Base-by-base conservation (phyloP, 2,797 vertebrate species). In the Liasis olivaceus region DNA sequence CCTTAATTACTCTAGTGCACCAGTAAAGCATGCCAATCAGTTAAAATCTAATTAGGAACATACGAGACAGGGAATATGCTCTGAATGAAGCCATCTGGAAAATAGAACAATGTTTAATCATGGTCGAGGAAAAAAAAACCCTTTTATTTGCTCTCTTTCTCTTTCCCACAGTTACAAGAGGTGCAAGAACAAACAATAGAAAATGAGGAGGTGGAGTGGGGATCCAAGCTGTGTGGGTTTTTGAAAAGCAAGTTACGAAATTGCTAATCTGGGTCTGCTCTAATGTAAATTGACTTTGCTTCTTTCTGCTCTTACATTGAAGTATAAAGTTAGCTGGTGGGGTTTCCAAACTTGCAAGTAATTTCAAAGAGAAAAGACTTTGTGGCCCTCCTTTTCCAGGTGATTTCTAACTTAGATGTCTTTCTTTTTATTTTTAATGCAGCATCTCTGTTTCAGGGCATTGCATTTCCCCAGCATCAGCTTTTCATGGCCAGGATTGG, bases 241-340 rank as follows among this genome's bases (percentile, higher is more conserved):
- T 62, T 91, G 87, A 90, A 54, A 66, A 86, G 26, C 15, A 47
- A 93, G 91, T 87, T 87, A 96, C 89, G 85, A 88, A 94, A 77
- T 42, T 62, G 87, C 90, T 59, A 51, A 2, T 91, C 31, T 64
- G 91, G 93, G 31, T 59, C 31, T 47, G 63, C 93, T 94, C 90
- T 91, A 94, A 89, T 56, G n/a, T 72, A 91, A 90, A 69, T 69
- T 92, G 93, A 90, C 88, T 17, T 94, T 88, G 92, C 58, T 60
- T 92, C n/a, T 96, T 77, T 62, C 89, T 58, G 95, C 95, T 92
- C 93, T 96, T 20, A 22, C 64, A n/a, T 12, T 77, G 96, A 90
- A 89, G 85, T 77, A 9, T 22, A 31, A 69, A 62, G 12, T 28
- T 51, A 86, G 95, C 91, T 9, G 12, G 90, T 56, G 93, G 90